Evolutionary conservation across 2,113 vertebrate species (phyloP).

Genomic region (Mystacornis crossleyi): DNA sequence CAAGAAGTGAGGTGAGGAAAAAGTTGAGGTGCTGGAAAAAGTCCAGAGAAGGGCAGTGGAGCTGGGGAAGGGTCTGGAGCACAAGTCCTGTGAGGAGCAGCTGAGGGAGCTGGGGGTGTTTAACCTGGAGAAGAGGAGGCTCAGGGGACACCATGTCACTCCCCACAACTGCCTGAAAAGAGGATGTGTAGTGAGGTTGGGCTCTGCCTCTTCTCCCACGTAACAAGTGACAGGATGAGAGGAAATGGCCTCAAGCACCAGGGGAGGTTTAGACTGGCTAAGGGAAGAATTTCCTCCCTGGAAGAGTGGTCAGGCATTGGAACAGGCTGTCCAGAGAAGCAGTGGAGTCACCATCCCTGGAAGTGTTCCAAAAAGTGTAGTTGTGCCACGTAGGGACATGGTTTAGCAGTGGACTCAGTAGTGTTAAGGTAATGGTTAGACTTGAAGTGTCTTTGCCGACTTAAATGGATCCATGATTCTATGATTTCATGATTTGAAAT

Average conservation of each 20-base stretch:
- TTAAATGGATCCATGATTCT: not conserved
- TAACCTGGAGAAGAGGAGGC: not conserved
- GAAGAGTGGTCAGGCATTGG: not conserved
- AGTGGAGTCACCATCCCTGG: not conserved
- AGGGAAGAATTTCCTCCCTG: not conserved
- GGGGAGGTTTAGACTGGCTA: not conserved
- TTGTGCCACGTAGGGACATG: rapidly evolving
- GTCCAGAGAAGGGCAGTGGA: not conserved
- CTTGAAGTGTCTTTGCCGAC: not conserved
- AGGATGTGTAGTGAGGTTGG: rapidly evolving
- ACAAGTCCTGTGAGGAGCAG: not conserved
- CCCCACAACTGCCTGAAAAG: not conserved
- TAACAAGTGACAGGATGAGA: not conserved
- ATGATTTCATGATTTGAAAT: not conserved
- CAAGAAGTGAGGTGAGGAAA: not conserved
- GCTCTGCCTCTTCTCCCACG: not conserved
- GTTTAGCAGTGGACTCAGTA: not conserved
- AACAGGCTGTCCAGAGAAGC: not conserved
- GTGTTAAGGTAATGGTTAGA: not conserved
- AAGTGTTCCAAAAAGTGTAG: not conserved
- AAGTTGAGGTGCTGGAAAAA: rapidly evolving
- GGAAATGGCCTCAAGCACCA: not conserved
- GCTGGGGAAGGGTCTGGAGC: not conserved
- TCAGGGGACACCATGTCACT: rapidly evolving
- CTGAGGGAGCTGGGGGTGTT: not conserved